A percentile compares a stretch with the other conserved stretches of the same genome.
phyloP scores from a whole-genome alignment of 2,888 invertebrate genomes.

The Epirrhoe alternata region DNA sequence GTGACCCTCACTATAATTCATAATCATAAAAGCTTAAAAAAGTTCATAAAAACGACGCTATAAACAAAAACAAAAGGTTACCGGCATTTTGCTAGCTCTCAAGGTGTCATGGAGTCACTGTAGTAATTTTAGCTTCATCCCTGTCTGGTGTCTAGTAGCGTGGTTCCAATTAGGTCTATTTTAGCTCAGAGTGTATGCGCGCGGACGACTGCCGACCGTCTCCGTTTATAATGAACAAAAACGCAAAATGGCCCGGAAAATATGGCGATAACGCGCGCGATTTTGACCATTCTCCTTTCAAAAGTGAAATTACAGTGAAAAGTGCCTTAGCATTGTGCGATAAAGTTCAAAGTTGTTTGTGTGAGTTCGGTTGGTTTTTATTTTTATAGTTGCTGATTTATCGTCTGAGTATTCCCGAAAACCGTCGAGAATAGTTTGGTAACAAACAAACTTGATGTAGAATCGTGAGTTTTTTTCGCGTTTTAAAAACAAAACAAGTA shows the following conservation, averaged over 20 bases:
- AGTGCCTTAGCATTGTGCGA: constrained; percentile 41
- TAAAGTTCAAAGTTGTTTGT: constrained; percentile 41
- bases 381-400: constrained; percentile 22
- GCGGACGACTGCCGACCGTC: constrained; percentile 58
- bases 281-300: constrained; percentile 14
- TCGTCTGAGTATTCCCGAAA: neutral
- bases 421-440: neutral
- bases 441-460: neutral
- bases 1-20: too few relatives aligned
- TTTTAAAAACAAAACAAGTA: too few relatives aligned
- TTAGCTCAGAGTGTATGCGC: constrained; percentile 62
- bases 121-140: constrained; percentile 72
- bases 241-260: constrained; percentile 48
- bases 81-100: constrained; percentile 8
- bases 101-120: constrained; percentile 42
- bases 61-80: constrained; percentile 9
- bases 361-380: constrained; percentile 12
- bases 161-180: constrained; percentile 75
- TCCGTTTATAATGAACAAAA: constrained; percentile 57
- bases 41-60: neutral
- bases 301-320: constrained; percentile 30
- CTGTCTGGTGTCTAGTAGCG: constrained; percentile 74
- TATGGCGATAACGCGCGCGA: constrained; percentile 37
- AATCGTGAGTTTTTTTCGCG: neutral
- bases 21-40: too few relatives aligned